phyloP scores from a whole-genome alignment of 2,113 vertebrate genomes.

The Cygnus buccinator region DNA sequence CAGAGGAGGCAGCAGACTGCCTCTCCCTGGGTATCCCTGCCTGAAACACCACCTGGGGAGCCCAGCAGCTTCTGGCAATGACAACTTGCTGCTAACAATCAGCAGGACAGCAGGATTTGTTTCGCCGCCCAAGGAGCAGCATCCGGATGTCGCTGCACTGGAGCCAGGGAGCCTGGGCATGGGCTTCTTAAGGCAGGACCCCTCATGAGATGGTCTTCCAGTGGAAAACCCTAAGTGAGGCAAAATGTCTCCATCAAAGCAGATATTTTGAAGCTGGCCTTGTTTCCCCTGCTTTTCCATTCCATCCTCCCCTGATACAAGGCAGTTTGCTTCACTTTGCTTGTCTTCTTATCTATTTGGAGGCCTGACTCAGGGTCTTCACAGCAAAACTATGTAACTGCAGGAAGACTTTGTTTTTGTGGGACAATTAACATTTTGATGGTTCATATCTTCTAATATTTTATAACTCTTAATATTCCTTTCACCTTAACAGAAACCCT shows the following conservation, averaged over 20 bases:
- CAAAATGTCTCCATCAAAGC: not conserved
- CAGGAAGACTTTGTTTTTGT: not conserved
- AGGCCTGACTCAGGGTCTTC: not conserved
- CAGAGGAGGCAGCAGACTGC: not conserved
- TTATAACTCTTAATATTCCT: not conserved
- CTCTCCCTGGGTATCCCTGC: not conserved
- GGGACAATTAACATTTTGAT: too few species aligned
- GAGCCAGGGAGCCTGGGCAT: not conserved
- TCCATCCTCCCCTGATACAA: not conserved
- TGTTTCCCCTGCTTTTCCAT: not conserved
- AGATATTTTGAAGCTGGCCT: not conserved
- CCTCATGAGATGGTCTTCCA: not conserved
- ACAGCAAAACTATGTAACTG: not conserved
- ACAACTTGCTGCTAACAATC: not conserved
- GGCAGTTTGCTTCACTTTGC: not conserved
- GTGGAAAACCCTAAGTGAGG: not conserved
- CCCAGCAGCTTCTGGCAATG: not conserved
- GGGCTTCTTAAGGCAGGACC: not conserved
- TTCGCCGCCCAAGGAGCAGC: not conserved
- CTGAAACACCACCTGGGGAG: not conserved
- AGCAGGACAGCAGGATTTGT: not conserved
- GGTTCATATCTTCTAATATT: not conserved
- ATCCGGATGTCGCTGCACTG: accelerated
- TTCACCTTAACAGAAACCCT: not conserved
- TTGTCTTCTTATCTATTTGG: not conserved